These are phyloP conservation scores for Platerodrilus igneus DNA, from an alignment of 2,888 invertebrate species.

Conservation along the genomic window DNA sequence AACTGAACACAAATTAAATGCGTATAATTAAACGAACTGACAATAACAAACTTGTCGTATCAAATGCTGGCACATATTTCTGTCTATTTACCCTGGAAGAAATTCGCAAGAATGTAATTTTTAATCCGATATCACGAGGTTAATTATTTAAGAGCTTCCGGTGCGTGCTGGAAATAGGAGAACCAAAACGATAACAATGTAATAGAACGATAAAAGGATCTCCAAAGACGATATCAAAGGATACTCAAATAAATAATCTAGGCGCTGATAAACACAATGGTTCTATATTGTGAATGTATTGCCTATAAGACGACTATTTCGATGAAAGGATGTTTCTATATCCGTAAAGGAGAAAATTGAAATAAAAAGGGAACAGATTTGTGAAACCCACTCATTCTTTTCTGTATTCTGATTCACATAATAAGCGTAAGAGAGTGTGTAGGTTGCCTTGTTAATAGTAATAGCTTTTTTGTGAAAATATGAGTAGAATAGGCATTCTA, in stretches of 20 bases:
- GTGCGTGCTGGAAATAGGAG: conserved; percentile 16
- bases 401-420: too few relatives aligned
- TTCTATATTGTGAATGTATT: conserved; percentile 20
- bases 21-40: conserved; percentile 22
- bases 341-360: conserved; percentile 16
- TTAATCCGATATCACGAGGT: conserved; percentile 25
- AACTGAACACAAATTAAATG: conserved; percentile 22
- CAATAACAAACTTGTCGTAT: conserved; percentile 11
- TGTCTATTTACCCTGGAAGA: too few relatives aligned
- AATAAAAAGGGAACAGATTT: conserved; percentile 16
- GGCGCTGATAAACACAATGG: conserved; percentile 26
- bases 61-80: too few relatives aligned
- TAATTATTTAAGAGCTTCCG: conserved; percentile 28
- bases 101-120: too few relatives aligned
- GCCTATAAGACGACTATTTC: conserved; percentile 18
- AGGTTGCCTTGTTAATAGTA: too few relatives aligned
- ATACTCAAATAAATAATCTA: conserved; percentile 29
- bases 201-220: conserved; percentile 24
- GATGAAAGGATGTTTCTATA: conserved; percentile 20
- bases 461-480: too few relatives aligned
- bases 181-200: conserved; percentile 5
- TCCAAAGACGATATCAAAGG: conserved; percentile 22
- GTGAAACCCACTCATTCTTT: conserved; percentile 14
- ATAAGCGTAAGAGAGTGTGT: too few relatives aligned
- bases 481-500: too few relatives aligned